Conservation (phyloP, 2,797 vertebrate species). For the Dendrocincla tyrannina region DNA sequence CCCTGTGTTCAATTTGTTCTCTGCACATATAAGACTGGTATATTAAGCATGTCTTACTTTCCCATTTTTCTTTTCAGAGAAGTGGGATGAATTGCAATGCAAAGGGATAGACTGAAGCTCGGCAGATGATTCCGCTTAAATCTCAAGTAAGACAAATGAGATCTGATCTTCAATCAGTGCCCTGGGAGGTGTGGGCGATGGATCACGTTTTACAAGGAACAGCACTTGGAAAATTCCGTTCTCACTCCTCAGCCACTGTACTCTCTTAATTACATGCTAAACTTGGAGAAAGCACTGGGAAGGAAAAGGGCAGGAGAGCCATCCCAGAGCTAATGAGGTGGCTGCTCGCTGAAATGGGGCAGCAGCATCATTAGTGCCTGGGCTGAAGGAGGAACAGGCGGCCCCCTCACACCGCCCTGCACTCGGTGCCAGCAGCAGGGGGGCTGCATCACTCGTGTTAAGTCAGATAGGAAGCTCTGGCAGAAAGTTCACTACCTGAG, state of each 20-base stretch:
- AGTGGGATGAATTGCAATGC: constrained; percentile 60
- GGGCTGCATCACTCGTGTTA: neutral
- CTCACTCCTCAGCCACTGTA: constrained; percentile 32
- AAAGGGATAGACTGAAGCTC: constrained; percentile 54
- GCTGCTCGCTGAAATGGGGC: constrained; percentile 3
- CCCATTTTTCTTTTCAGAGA: constrained; percentile 60
- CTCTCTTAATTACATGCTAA: constrained; percentile 31
- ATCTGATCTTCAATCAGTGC: constrained; percentile 6
- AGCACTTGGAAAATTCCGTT: constrained; percentile 16
- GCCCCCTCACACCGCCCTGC: neutral
- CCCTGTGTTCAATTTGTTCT: constrained; percentile 52
- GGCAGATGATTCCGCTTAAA: constrained; percentile 68
- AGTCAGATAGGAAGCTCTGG: neutral
- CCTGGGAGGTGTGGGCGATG: constrained; percentile 17
- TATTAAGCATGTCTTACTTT: constrained; percentile 61
- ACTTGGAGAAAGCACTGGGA: neutral
- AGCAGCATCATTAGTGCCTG: neutral
- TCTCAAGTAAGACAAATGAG: constrained; percentile 69
- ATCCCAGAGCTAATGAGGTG: constrained; percentile 6
- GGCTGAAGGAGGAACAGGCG: neutral
- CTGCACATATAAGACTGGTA: constrained; percentile 25
- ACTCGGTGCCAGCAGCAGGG: neutral
- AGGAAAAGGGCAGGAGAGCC: constrained; percentile 11
- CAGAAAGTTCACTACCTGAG: neutral
- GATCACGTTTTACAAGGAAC: constrained; percentile 20